Evolutionary conservation across 64 coral and sea anemone species (phyloP), one percentile per base, ranked within the genome.

Genomic region (Pachyseris speciosa): DNA sequence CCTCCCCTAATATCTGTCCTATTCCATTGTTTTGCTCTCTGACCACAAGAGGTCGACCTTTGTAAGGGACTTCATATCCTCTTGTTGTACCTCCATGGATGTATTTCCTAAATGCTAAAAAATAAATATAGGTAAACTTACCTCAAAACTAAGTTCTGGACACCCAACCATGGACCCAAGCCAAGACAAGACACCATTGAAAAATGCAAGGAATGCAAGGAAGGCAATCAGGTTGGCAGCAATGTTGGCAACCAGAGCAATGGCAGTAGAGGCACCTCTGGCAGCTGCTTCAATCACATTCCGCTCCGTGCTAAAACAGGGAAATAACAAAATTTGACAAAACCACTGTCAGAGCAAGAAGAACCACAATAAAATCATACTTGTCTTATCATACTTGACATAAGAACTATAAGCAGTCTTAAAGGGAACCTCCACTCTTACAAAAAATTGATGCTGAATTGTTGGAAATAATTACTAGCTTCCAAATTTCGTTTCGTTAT

Each of bases 161-260:
- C 90, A 64, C 6, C 90, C 93, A 74, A 95, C 96, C 96, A 95
- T 98, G 28, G 96, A 98, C 34, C 93, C 93, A 86, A 98, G n/a
- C 83, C 93, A 98, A 1, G 96, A 95, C 33, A 98, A 76, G 0
- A 95, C 30, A 16, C 93, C 96, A 90, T 98, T 94, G 83, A 98
- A 81, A 67, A 95, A 98, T 25, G 86, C 86, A 75, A 98, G 71
- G 53, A 98, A 98, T 17, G 96, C 96, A 85, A 95, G 83, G 66
- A 98, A 98, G 51, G 96, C 96, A 81, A 98, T 98, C 53, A 98
- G 69, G 74, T 98, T 98, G 20, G 93, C 96, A 73, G 96, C 96
- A 83, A 98, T 93, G 83, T 98, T 98, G 31, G 96, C 96, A 86
- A 98, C 96, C n/a, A 98, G 74, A n/a, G 96, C 38, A 70, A 98